phyloP scores from a whole-genome alignment of 2,888 invertebrate species.

The Drosophila stalkeri region DNA sequence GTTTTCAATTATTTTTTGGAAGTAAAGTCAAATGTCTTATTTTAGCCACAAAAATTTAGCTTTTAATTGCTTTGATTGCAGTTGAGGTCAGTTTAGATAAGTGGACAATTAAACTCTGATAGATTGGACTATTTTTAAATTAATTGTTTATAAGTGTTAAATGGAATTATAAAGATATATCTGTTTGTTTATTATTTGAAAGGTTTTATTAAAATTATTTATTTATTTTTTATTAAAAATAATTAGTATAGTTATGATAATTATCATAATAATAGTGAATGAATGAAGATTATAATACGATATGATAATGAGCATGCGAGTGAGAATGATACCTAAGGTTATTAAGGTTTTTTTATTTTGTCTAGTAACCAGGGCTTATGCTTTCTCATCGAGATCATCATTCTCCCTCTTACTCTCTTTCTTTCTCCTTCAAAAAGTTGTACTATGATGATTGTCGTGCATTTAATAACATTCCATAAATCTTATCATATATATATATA shows the following conservation, averaged over 20 bases:
- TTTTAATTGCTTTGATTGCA: background rate
- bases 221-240: background rate
- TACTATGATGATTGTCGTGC: background rate
- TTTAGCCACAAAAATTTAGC: background rate
- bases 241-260: background rate
- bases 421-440: background rate
- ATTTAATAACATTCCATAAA: too few species aligned
- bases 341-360: too few species aligned
- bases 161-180: background rate
- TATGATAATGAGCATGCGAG: background rate
- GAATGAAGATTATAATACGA: background rate
- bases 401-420: too few species aligned
- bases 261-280: background rate
- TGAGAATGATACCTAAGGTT: too few species aligned
- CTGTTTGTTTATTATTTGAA: background rate
- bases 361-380: too few species aligned
- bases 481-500: background rate
- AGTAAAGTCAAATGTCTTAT: background rate
- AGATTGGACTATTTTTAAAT: background rate
- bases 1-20: background rate
- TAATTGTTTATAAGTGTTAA: background rate
- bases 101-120: background rate
- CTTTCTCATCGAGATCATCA: too few species aligned
- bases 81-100: background rate
- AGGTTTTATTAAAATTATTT: background rate